phyloP scores from a whole-genome alignment of 1,140 invertebrate genomes.

The Oreohelix idahoensis region DNA sequence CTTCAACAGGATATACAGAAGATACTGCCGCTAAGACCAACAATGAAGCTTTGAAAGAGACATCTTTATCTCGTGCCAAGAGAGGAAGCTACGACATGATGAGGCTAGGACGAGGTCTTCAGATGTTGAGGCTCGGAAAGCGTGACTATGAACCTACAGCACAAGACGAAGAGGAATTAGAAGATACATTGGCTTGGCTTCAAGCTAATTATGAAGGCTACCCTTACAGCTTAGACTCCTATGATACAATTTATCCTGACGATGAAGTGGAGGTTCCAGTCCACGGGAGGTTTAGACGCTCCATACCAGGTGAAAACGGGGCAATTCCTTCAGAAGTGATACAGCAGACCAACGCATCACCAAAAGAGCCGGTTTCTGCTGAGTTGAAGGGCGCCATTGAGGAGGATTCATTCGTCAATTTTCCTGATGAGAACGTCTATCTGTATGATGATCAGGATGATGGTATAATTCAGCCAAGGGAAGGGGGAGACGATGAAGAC shows the following conservation, averaged over 20 bases:
- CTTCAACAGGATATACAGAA: neutral
- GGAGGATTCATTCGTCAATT: neutral
- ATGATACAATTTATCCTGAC: neutral
- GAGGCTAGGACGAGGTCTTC: neutral
- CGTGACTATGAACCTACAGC: neutral
- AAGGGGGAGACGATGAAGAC: neutral
- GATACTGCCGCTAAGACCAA: neutral
- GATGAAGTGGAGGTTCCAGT: neutral
- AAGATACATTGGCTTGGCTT: neutral
- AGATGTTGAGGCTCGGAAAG: conserved; percentile 37
- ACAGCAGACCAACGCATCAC: neutral
- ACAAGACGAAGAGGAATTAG: neutral
- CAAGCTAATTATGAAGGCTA: neutral
- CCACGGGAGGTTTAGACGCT: neutral
- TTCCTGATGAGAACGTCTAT: neutral
- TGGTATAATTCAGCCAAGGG: neutral
- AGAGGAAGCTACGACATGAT: neutral
- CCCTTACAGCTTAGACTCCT: neutral
- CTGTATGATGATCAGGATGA: neutral
- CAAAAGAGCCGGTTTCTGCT: neutral
- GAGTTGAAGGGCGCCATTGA: neutral
- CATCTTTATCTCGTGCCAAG: neutral
- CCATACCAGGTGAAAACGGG: neutral
- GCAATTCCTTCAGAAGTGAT: neutral
- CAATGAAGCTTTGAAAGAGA: conserved; percentile 6